Base-by-base conservation (phyloP, 2,888 invertebrate species). In the Parelbella ahira region DNA sequence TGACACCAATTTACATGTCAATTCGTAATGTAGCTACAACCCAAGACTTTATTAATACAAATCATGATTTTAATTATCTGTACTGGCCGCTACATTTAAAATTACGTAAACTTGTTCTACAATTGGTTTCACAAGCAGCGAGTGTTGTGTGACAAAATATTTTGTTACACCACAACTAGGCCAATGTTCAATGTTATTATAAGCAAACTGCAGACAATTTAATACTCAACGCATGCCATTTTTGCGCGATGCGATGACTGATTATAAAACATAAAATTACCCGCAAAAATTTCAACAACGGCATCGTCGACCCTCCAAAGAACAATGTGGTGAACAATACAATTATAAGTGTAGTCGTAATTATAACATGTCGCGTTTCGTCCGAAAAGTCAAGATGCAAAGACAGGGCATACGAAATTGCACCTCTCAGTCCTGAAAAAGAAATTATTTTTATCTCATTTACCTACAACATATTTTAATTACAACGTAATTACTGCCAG, bases 241-340 rank as follows among this genome's bases (percentile, higher is more conserved):
- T n/a, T n/a, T n/a, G n/a, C n/a, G n/a, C n/a, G n/a, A n/a, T n/a
- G n/a, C n/a, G n/a, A n/a, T n/a, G n/a, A n/a, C n/a, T n/a, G n/a
- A n/a, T n/a, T n/a, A n/a, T n/a, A n/a, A 11, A 23, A 15, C n/a
- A 33, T 28, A 32, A 4, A 12, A 25, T 81, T 54, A 94, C 93
- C 77, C 96, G 92, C 55, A 97, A 89, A 66, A 96, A 94, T 89
- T 98, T 98, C 59, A 99, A 88, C 48, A 99, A 81, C 0, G 99
- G 99, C 96, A 99, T 97, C 0, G 99, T 99, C 4, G 97, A 95
- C 1, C 99, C 99, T 19, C 99, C 99, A 58, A 99, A 93, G 65
- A 97, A 90, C 21, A 99, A 86, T 0, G 98, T 97, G 0, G 99
- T 99, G 60, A 99, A 97, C 29, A 99, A 88, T 3, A 99, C 98